Conservation (phyloP, 2,888 invertebrate species). For the Agrenia bidenticulata region DNA sequence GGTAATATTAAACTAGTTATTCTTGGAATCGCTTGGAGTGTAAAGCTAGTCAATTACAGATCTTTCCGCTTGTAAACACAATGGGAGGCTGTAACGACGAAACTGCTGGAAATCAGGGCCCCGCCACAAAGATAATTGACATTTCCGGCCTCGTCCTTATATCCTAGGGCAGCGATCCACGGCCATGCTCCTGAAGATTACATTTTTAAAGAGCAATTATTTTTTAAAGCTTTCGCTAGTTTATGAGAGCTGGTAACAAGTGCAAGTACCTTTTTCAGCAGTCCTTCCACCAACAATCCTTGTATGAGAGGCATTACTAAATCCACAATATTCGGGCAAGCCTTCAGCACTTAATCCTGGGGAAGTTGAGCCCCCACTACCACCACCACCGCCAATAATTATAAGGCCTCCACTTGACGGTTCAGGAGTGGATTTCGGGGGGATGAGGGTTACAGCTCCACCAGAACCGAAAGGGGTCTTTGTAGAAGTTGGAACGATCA, state of each 20-base stretch:
- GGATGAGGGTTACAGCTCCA: slow-evolving; percentile 30
- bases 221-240: not conserved
- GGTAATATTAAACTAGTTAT: no score
- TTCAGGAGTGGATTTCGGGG: slow-evolving; percentile 20
- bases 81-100: slow-evolving; percentile 77
- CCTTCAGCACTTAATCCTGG: slow-evolving; percentile 24
- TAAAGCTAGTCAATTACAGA: slow-evolving; percentile 63
- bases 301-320: slow-evolving; percentile 60
- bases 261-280: slow-evolving; percentile 40
- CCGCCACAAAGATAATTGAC: slow-evolving; percentile 65
- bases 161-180: slow-evolving; percentile 76
- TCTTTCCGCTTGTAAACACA: slow-evolving; percentile 66
- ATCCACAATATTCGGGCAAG: slow-evolving; percentile 63
- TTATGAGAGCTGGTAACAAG: not conserved
- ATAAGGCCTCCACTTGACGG: slow-evolving; percentile 16
- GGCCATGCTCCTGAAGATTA: slow-evolving; percentile 76
- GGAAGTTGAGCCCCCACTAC: not conserved
- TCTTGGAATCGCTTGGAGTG: no score
- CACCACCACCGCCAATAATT: slow-evolving; percentile 12
- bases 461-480: slow-evolving; percentile 19
- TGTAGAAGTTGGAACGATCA: slow-evolving; percentile 15
- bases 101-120: slow-evolving; percentile 66
- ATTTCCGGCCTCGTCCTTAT: slow-evolving; percentile 57
- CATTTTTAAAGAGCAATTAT: no score
- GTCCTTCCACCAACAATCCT: slow-evolving; percentile 48